Base-by-base conservation (phyloP, 2,797 vertebrate genomes). In the Zalophus californianus region DNA sequence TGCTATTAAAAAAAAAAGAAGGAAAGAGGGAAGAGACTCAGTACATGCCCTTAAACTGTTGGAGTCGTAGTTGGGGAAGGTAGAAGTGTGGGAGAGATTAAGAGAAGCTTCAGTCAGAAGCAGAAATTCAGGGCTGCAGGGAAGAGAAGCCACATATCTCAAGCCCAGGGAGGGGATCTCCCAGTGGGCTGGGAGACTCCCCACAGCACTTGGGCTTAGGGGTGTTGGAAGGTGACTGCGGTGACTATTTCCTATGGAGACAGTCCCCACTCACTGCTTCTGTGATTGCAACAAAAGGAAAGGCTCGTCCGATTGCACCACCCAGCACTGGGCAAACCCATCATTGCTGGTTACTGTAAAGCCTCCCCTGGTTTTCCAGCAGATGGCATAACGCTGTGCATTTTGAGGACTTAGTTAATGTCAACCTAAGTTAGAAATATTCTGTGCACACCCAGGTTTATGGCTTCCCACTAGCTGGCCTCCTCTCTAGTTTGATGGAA, bases 261-360 rank as follows among this genome's bases (percentile, higher is more conserved):
- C 2, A 54, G 38, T 64, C 62, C 62, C 35, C 29, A 32, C 23
- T 12, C 15, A 11, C 25, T 77, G n/a, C 35, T 20, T 41, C 82
- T 80, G 7, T 54, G 86, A 85, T n/a, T 23, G 10, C 38, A 64
- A 41, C 56, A 66, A 44, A 38, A 66, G 20, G 54, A 64, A 75
- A 48, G 18, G 5, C n/a, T 70, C 15, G 0, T 20, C 73, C n/a
- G 32, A 15, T 48, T 4, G 3, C 9, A 6, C 29, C 29, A 2
- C 25, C 38, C 10, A 87, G 52, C 3, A n/a, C 25, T 7, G 5
- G 32, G 38, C 82, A 58, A 14, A 58, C 58, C 10, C 4, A 14
- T 29, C 38, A 10, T 50, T 35, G 58, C 2, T 20, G 29, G 60
- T 86, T 54, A 21, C 41, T 73, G 41, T 13, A 82, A 64, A 78